Percentiles rank a stretch among this genome's conserved stretches.
phyloP scores from a whole-genome alignment of 2,113 vertebrate genomes.

The Trochalopteron elliotii region DNA sequence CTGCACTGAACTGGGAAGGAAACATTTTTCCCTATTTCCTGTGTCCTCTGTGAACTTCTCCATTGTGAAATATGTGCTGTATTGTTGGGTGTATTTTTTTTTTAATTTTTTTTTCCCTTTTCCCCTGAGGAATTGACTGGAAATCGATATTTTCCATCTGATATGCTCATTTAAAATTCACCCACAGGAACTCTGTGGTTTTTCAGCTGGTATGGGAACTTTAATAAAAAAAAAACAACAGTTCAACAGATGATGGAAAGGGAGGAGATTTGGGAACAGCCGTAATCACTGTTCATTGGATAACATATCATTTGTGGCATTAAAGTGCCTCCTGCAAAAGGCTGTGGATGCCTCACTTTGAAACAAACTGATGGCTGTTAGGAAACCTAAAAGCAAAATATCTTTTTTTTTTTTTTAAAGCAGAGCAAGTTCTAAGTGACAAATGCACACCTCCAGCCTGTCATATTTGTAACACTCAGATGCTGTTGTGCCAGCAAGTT shows the following conservation, averaged over 20 bases:
- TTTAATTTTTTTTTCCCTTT: background rate
- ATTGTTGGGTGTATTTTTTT: too few species aligned
- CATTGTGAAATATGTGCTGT: background rate
- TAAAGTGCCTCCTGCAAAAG: background rate
- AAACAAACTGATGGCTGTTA: background rate
- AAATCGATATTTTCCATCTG: background rate
- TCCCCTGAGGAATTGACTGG: background rate
- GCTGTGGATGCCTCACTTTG: background rate
- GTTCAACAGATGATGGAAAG: background rate
- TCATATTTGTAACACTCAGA: background rate
- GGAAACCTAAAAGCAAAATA: background rate
- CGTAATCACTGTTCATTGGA: background rate
- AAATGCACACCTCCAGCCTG: background rate
- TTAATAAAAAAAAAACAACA: background rate
- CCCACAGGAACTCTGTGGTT: background rate
- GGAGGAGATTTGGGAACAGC: background rate
- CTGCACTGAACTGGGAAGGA: slow-evolving; percentile 9
- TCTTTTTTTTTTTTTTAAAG: background rate
- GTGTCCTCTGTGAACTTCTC: slow-evolving; percentile 35
- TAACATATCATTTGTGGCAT: background rate
- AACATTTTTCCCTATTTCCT: slow-evolving; percentile 20
- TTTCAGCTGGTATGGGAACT: background rate
- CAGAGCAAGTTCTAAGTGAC: background rate
- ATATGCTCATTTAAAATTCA: background rate
- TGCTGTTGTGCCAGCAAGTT: background rate